phyloP scores from a whole-genome alignment of 2,797 vertebrate species.

The Sebastes hubbsi region DNA sequence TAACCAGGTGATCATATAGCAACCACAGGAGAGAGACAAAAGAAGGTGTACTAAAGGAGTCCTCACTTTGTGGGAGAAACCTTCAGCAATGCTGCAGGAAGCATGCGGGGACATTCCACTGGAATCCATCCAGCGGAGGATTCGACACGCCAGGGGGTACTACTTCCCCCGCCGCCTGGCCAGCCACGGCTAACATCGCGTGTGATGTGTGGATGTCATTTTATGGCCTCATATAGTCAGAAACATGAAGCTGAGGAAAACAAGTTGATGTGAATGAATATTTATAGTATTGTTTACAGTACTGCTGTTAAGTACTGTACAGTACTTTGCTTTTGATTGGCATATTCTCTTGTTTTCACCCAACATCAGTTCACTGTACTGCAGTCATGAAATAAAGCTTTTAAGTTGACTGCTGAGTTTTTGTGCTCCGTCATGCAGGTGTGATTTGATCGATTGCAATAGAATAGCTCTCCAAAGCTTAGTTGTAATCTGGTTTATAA shows the following conservation, averaged over 20 bases:
- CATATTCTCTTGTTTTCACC: neutral
- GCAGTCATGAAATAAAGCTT: neutral
- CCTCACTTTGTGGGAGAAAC: constrained; percentile 1
- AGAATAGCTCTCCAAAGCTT: neutral
- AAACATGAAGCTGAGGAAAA: neutral
- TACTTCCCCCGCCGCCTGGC: constrained; percentile 19
- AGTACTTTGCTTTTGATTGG: neutral
- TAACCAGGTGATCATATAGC: neutral
- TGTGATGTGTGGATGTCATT: constrained; percentile 22
- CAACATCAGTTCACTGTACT: neutral
- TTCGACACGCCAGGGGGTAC: constrained; percentile 35
- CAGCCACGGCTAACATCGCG: constrained; percentile 20
- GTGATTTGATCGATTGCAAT: neutral
- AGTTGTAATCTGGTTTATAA: neutral
- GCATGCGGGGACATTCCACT: constrained; percentile 65
- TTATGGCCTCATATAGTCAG: neutral
- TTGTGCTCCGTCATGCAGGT: neutral
- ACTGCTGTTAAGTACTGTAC: neutral
- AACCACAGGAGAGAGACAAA: neutral
- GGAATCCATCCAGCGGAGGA: constrained; percentile 48
- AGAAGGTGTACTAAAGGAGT: neutral
- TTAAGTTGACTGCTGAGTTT: neutral
- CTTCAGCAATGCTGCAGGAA: constrained; percentile 23
- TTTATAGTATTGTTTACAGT: neutral
- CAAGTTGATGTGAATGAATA: neutral